Percentiles rank a stretch among this genome's conserved stretches.
Conservation (phyloP, 2,888 invertebrate species). For the Cartodere bifasciata region DNA sequence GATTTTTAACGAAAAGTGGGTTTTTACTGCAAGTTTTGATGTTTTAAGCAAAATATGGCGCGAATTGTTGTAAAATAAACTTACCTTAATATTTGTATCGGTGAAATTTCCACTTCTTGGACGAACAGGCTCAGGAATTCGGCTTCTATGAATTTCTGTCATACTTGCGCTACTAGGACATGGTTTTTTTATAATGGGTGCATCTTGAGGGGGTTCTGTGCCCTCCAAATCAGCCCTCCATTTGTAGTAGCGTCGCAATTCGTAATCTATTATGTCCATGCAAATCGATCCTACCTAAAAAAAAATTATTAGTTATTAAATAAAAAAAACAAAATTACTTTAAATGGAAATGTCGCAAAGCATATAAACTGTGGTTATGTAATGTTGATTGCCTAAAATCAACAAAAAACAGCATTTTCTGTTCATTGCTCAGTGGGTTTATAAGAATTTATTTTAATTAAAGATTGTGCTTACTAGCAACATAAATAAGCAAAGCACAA, state of each 20-base stretch:
- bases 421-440: no score
- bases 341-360: no score
- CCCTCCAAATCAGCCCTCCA: constrained; percentile 70
- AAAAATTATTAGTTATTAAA: no score
- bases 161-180: constrained; percentile 35
- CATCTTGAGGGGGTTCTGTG: constrained; percentile 33
- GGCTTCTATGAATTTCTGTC: constrained; percentile 53
- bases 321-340: no score
- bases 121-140: constrained; percentile 61
- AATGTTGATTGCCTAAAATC: no score
- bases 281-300: constrained; percentile 83
- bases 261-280: constrained; percentile 93
- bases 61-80: no score
- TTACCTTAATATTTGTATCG: constrained; percentile 45
- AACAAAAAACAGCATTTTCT: no score
- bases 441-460: no score
- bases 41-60: constrained; percentile 36
- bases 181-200: constrained; percentile 30
- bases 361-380: no score
- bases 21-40: constrained; percentile 41
- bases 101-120: constrained; percentile 61
- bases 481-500: no score
- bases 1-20: no score
- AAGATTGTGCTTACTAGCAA: no score
- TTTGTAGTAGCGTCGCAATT: constrained; percentile 83